Conservation (phyloP, 2,113 vertebrate genomes). For the Gallinago undulata region DNA sequence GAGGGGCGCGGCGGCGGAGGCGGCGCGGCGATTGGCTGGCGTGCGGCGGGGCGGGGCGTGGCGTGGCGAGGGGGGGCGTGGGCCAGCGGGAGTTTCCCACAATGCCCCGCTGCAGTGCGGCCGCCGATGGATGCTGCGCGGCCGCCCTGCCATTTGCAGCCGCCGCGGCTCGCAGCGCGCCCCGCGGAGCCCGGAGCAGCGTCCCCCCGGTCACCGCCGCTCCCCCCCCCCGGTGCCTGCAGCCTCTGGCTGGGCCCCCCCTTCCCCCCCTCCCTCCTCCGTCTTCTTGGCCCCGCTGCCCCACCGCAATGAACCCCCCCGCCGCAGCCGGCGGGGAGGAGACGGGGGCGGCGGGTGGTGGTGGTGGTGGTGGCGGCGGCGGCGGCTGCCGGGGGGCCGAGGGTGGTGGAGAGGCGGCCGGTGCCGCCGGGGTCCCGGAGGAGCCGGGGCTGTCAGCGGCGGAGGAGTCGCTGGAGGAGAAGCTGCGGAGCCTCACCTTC, state of each 20-base stretch:
- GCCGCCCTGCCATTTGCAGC: slow-evolving; percentile 80
- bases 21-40: not conserved
- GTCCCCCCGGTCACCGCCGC: not conserved
- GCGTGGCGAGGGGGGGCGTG: slow-evolving; percentile 53
- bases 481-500: slow-evolving; percentile 85
- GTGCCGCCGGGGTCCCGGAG: slow-evolving; percentile 56
- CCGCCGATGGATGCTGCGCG: slow-evolving; percentile 81
- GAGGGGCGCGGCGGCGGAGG: not conserved
- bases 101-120: slow-evolving; percentile 79
- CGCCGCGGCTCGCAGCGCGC: slow-evolving; percentile 30
- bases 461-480: slow-evolving; percentile 85
- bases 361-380: not conserved
- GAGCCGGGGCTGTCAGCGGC: slow-evolving; percentile 60
- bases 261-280: not conserved
- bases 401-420: slow-evolving; percentile 69
- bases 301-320: slow-evolving; percentile 67
- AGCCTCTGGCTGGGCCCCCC: not conserved
- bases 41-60: slow-evolving; percentile 50
- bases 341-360: slow-evolving; percentile 46
- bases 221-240: not conserved
- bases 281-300: not conserved
- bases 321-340: slow-evolving; percentile 62
- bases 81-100: slow-evolving; percentile 81
- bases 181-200: not conserved
- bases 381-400: slow-evolving; percentile 74